Conservation (phyloP, 1,140 invertebrate species). For the Drusus annulatus region DNA sequence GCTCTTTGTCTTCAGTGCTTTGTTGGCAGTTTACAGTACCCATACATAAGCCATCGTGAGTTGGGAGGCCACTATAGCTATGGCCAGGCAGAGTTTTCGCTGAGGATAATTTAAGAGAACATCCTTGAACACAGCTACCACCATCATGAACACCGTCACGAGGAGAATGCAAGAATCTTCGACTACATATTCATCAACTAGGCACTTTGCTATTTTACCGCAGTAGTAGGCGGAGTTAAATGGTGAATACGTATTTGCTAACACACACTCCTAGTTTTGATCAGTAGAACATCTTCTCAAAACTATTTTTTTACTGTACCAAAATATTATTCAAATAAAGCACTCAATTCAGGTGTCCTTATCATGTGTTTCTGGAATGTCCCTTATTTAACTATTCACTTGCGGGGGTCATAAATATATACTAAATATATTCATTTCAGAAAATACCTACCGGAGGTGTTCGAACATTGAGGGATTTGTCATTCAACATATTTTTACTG, state of each 20-base stretch:
- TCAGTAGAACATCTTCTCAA: too few species aligned
- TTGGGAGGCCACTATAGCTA: conserved; percentile 9
- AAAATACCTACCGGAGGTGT: too few species aligned
- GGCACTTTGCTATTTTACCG: background rate
- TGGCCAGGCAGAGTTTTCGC: conserved; percentile 65
- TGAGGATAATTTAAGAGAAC: conserved; percentile 68
- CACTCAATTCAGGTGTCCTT: too few species aligned
- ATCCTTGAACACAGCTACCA: conserved; percentile 63
- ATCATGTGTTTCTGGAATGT: too few species aligned
- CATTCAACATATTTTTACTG: too few species aligned
- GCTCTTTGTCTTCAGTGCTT: background rate
- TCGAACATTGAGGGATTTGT: too few species aligned
- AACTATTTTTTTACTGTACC: too few species aligned
- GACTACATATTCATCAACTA: background rate
- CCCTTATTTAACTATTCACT: too few species aligned
- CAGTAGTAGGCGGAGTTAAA: background rate
- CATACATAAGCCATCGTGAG: background rate
- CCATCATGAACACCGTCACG: conserved; percentile 59
- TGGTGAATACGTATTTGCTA: background rate
- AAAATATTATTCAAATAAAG: too few species aligned
- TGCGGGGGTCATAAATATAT: too few species aligned
- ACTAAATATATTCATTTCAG: too few species aligned
- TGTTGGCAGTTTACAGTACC: conserved; percentile 28
- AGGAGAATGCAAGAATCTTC: background rate
- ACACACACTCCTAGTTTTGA: too few species aligned